These are phyloP conservation scores for Cryptophagus acutangulus DNA, from an alignment of 2,888 invertebrate species.

Conservation along the genomic window DNA sequence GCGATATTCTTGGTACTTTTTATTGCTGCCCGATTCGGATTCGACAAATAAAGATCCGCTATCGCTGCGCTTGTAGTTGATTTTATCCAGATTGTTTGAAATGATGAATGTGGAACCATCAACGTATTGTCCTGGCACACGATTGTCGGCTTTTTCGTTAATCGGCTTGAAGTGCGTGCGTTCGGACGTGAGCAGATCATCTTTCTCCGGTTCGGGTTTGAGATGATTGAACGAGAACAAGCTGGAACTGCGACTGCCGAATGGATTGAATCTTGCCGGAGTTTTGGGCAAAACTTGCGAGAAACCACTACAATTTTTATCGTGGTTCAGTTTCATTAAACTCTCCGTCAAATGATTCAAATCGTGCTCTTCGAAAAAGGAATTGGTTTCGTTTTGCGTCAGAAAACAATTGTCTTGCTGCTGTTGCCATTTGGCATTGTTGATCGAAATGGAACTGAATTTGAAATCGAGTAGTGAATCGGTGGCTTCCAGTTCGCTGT, in stretches of 20 bases:
- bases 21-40: constrained; percentile 47
- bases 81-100: constrained; percentile 56
- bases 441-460: constrained; percentile 27
- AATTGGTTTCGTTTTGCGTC: constrained; percentile 14
- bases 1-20: constrained; percentile 53
- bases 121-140: constrained; percentile 50
- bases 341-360: constrained; percentile 31
- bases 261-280: not conserved
- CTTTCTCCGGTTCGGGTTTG: constrained; percentile 48
- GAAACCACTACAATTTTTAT: constrained; percentile 59
- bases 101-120: constrained; percentile 74
- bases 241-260: not conserved
- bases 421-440: constrained; percentile 3
- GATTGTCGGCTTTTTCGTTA: constrained; percentile 36
- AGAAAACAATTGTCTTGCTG: no score
- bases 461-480: constrained; percentile 34
- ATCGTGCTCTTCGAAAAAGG: constrained; percentile 33
- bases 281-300: constrained; percentile 53
- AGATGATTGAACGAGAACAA: constrained; percentile 2
- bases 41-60: constrained; percentile 60
- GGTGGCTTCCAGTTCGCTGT: constrained; percentile 29
- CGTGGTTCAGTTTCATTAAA: constrained; percentile 58
- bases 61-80: constrained; percentile 62
- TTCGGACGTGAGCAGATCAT: constrained; percentile 67
- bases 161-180: constrained; percentile 73